Evolutionary conservation across 2,797 vertebrate genomes (phyloP).

Genomic region (Harpagifer antarcticus): DNA sequence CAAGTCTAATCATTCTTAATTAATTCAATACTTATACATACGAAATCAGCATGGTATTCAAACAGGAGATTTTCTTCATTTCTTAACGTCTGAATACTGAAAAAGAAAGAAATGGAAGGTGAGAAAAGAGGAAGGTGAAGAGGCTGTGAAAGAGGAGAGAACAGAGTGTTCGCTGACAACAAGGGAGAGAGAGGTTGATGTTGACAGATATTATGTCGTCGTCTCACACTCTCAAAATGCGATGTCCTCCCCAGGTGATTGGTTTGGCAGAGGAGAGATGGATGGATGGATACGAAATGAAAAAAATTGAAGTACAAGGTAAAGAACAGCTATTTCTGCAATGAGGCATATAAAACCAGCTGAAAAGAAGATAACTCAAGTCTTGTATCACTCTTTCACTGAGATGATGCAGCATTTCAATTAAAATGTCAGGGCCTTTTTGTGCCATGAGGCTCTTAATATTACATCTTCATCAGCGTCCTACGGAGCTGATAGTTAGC

Average conservation of each 20-base stretch:
- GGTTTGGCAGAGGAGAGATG: slow-evolving; percentile 62
- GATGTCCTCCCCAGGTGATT: slow-evolving; percentile 76
- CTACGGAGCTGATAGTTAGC: slow-evolving; percentile 40
- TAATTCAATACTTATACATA: neutral
- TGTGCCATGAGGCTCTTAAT: slow-evolving; percentile 36
- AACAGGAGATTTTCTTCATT: slow-evolving; percentile 49
- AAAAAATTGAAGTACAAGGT: neutral
- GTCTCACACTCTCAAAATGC: slow-evolving; percentile 68
- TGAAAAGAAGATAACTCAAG: slow-evolving; percentile 43
- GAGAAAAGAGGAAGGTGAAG: slow-evolving; percentile 65
- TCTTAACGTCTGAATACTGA: slow-evolving; percentile 43
- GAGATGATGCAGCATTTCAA: slow-evolving; percentile 72
- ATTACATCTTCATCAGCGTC: slow-evolving; percentile 49
- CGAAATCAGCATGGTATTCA: slow-evolving; percentile 20
- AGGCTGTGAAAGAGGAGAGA: slow-evolving; percentile 62
- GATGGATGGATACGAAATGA: slow-evolving; percentile 34
- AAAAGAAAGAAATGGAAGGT: slow-evolving; percentile 25
- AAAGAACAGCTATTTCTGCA: slow-evolving; percentile 30
- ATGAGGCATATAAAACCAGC: slow-evolving; percentile 44
- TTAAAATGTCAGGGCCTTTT: slow-evolving; percentile 67
- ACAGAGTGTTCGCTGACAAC: slow-evolving; percentile 51
- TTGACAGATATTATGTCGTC: slow-evolving; percentile 76
- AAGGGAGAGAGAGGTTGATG: slow-evolving; percentile 62
- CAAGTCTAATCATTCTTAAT: neutral
- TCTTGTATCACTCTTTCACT: slow-evolving; percentile 27